Evolutionary conservation across 37 sponge, comb jelly and placozoan genomes (phyloP), one percentile per base, ranked within the genome.

Genomic region (Tethya wilhelma): DNA sequence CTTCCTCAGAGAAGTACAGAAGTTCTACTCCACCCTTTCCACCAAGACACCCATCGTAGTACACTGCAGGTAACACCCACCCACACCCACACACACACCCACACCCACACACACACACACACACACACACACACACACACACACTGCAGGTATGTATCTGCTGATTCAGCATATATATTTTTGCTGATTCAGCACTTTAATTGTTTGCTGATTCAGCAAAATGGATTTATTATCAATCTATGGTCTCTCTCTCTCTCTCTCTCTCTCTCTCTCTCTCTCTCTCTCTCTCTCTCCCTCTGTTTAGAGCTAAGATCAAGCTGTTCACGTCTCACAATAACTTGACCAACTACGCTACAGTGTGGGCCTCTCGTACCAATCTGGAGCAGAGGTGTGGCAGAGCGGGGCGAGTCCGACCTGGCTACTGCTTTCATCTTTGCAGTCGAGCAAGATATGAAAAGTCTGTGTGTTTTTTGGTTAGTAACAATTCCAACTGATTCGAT

Each of bases 361-460:
- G 94, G 90, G 94, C 94, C 0, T 90, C 90, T 26, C 69, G 77
- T 67, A 87, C 88, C 38, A 90, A 83, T 59, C 81, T 94, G 71
- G 90, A 94, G 82, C 94, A 94, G 84, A 64, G 90, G 72, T 71
- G 80, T 55, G 94, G 94, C 26, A 44, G 90, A 8, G 94, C 94
- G 20, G 94, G 94, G 4, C 36, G 94, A 4, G 90, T 90, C 28
- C 64, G 87, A 63, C 78, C 84, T 0, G 94, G 94, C 34, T 83
- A 78, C 56, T 94, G 94, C 79, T 94, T 94, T 74, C 94, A 94
- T 39, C 80, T 94, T 63, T 94, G 94, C 44, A 86, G 84, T 41
- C 45, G 83, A 34, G 94, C 90, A 5, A 68, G 90, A 72, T 93
- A 65, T 69, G 64, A 74, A 22, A 74, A 57, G 88, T 87, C 31